Evolutionary conservation across 2,113 vertebrate genomes (phyloP).

Genomic region (Tachycineta bicolor): DNA sequence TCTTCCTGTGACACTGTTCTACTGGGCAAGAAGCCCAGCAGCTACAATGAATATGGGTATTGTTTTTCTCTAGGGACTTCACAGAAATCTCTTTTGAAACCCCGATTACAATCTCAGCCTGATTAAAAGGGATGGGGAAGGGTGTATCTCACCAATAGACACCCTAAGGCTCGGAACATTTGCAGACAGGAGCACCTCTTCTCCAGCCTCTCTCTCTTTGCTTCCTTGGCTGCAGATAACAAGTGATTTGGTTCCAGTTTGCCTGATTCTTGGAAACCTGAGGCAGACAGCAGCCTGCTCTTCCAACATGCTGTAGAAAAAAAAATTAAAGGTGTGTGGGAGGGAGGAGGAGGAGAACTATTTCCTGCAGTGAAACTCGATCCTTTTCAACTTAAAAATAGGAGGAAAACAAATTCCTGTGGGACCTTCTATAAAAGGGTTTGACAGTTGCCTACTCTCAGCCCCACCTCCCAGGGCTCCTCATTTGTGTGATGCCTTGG

Average conservation of each 20-base stretch:
- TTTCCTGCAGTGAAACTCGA: constrained; percentile 82
- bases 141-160: background rate
- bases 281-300: constrained; percentile 53
- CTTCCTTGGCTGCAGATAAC: background rate
- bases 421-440: constrained; percentile 62
- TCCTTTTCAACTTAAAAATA: constrained; percentile 75
- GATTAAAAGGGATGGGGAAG: background rate
- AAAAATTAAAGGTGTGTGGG: constrained; percentile 27
- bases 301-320: constrained; percentile 22
- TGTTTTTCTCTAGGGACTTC: background rate
- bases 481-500: background rate
- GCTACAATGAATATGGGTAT: background rate
- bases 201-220: background rate
- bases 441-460: constrained; percentile 11
- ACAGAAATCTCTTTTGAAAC: background rate
- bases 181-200: background rate
- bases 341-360: constrained; percentile 68
- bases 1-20: background rate
- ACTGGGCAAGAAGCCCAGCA: background rate
- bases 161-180: background rate
- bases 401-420: constrained; percentile 68
- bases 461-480: background rate
- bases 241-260: background rate
- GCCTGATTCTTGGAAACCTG: constrained; percentile 42
- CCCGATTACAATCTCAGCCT: background rate